Evolutionary conservation across 2,888 invertebrate genomes (phyloP), one percentile per base, ranked within the genome.

Genomic region (Hofmannophila pseudospretella): DNA sequence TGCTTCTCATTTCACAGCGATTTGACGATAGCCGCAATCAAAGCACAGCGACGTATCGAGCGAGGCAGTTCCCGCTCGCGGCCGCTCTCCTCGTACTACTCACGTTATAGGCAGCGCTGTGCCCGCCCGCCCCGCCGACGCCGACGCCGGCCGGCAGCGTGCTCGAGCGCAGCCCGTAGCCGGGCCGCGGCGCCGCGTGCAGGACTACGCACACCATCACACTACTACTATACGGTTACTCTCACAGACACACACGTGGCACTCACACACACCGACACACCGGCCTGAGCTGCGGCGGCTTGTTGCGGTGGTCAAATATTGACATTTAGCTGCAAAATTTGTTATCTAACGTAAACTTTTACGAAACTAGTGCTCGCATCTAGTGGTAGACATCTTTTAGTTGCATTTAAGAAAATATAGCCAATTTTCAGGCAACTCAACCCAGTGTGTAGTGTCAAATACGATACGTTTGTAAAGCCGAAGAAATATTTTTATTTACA

Each of bases 101-200:
- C 67, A 76, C 77, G 61, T 80, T 74, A 52, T 66, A 70, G 51
- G 70, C 73, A 45, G 67, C 67, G 45, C 65, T 65, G 40, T 85
- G 25, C 22, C 49, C 84, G n/a, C n/a, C n/a, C n/a, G 70, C 73
- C 45, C 67, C 67, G 45, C 65, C 65, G 40, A 85, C 23, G 16
- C 49, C 85, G 67, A 84, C 81, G 60, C 88, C 87, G 61, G 91
- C 89, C 56, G 93, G 94, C 82, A 94, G 90, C 62, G 94, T 94
- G 71, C 90, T 89, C 58, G 91, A 90, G 88, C 93, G 92, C 76
- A 90, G 89, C 75, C 91, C 90, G 79, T 91, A 93, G 73, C 94
- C 95, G 58, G 94, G 93, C 78, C 93, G 93, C 62, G 93, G 93
- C 66, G 92, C 78, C 56, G 88, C 90, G 26, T 27, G 34, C 34